Percentiles rank a stretch among this genome's conserved stretches.
Conservation (phyloP, 1,140 invertebrate genomes). For the Drosophila rufa region DNA sequence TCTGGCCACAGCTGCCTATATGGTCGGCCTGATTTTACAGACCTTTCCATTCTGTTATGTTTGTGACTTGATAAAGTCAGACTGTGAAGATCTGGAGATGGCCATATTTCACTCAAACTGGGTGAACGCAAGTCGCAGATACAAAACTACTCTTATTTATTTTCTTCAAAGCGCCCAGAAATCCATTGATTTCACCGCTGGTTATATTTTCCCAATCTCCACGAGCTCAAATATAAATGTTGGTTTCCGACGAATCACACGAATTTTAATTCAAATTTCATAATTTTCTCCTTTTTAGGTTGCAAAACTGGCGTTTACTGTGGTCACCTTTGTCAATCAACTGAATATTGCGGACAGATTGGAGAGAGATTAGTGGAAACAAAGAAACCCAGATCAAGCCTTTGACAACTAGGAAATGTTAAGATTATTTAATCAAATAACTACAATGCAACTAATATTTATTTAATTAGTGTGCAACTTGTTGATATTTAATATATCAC, state of each 20-base stretch:
- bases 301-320: slow-evolving; percentile 54
- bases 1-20: slow-evolving; percentile 24
- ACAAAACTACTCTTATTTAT: too few species aligned
- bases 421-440: too few species aligned
- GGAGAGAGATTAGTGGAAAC: too few species aligned
- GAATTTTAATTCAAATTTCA: neutral
- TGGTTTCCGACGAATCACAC: neutral
- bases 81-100: slow-evolving; percentile 51
- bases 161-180: too few species aligned
- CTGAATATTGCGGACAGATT: too few species aligned
- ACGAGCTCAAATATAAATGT: slow-evolving; percentile 52
- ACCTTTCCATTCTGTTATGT: slow-evolving; percentile 62
- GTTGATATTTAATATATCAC: too few species aligned
- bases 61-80: slow-evolving; percentile 47
- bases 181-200: slow-evolving; percentile 49
- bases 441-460: too few species aligned
- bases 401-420: too few species aligned
- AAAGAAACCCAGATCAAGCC: too few species aligned
- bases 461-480: too few species aligned
- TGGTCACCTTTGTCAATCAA: slow-evolving; percentile 61
- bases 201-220: slow-evolving; percentile 52
- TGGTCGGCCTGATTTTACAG: slow-evolving; percentile 25
- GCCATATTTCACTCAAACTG: too few species aligned
- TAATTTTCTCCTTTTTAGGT: slow-evolving; percentile 18
- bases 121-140: too few species aligned